These are phyloP conservation scores for Parelbella ahira DNA, from an alignment of 2,888 invertebrate species.

Conservation along the genomic window DNA sequence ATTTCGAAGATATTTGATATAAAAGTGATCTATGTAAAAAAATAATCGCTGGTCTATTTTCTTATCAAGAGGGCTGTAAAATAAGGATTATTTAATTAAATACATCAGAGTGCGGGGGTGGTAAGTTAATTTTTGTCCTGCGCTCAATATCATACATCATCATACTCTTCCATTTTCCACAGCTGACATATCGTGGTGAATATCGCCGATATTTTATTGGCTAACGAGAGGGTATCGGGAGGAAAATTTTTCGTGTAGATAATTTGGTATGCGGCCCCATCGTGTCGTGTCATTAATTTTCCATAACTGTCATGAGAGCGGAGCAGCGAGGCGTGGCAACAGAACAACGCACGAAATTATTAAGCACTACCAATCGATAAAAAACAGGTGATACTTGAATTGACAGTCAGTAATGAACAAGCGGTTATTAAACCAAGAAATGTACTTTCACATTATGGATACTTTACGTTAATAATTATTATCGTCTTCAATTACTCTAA, in stretches of 20 bases:
- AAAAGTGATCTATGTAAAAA: too few species aligned
- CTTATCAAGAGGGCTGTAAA: too few species aligned
- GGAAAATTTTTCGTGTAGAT: conserved; percentile 13
- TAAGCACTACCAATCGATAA: conserved; percentile 15
- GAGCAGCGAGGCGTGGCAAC: conserved; percentile 1
- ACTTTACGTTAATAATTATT: too few species aligned
- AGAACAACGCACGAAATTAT: conserved; percentile 15
- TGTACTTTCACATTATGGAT: too few species aligned
- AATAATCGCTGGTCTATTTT: too few species aligned
- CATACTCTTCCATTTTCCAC: too few species aligned
- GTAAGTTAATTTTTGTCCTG: neutral
- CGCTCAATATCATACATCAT: conserved; percentile 1
- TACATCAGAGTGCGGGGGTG: neutral
- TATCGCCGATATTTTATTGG: conserved; percentile 14
- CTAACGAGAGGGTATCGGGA: conserved; percentile 17
- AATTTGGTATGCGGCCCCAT: conserved; percentile 13
- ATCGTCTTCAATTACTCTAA: too few species aligned
- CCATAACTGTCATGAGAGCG: conserved; percentile 13
- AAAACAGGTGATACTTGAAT: conserved; percentile 17
- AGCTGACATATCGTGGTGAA: conserved; percentile 7
- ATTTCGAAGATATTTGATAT: too few species aligned
- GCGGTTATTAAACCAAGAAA: too few species aligned
- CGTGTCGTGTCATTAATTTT: conserved; percentile 22
- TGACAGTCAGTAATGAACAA: too few species aligned
- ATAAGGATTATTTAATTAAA: too few species aligned